Conservation (phyloP, 2,797 vertebrate genomes). For the Eulemur albifrons region DNA sequence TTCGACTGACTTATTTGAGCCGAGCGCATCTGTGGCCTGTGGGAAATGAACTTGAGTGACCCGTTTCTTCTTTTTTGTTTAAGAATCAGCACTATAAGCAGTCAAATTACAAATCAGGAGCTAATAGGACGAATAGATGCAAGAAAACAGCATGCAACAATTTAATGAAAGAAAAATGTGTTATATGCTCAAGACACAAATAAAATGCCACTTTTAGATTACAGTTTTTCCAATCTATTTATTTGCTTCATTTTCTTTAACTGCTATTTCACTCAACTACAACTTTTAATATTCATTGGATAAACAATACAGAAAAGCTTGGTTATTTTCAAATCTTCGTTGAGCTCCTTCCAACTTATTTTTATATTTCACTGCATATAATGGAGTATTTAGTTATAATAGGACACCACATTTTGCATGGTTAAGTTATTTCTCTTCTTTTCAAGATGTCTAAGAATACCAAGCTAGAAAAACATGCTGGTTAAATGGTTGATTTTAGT, state of each 20-base stretch:
- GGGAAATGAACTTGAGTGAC: constrained; percentile 54
- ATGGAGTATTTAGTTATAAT: constrained; percentile 60
- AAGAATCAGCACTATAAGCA: constrained; percentile 76
- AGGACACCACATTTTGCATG: constrained; percentile 36
- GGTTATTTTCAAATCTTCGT: constrained; percentile 66
- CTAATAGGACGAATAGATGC: constrained; percentile 58
- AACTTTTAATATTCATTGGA: constrained; percentile 74
- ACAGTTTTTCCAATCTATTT: constrained; percentile 69
- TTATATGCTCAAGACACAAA: constrained; percentile 63
- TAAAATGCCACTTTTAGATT: constrained; percentile 70
- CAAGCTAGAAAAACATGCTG: neutral
- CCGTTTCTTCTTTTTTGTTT: constrained; percentile 75
- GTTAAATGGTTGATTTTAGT: constrained; percentile 27
- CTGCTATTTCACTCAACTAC: constrained; percentile 61
- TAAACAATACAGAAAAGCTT: constrained; percentile 57
- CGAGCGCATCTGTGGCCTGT: constrained; percentile 42
- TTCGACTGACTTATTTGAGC: constrained; percentile 55
- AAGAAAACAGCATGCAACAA: constrained; percentile 43
- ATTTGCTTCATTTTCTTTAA: constrained; percentile 76
- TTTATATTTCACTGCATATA: constrained; percentile 53
- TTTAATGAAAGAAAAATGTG: constrained; percentile 71
- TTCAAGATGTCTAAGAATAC: constrained; percentile 32
- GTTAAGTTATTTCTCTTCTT: constrained; percentile 47
- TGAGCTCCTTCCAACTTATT: constrained; percentile 25
- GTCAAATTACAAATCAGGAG: constrained; percentile 53